Evolutionary conservation across 2,888 invertebrate genomes (phyloP).

Genomic region (Mystacides longicornis): DNA sequence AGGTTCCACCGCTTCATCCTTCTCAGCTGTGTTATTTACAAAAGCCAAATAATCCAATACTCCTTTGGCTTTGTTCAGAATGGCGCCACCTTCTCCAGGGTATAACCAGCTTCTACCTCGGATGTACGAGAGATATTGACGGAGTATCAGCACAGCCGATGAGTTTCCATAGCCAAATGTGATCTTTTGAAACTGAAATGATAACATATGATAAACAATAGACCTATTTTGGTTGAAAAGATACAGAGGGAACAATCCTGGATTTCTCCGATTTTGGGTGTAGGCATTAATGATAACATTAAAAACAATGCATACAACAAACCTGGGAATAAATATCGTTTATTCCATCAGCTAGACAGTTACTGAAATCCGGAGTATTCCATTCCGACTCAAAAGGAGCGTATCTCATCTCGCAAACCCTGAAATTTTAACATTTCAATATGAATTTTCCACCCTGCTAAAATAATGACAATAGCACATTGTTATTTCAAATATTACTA

Average conservation of each 20-base stretch:
- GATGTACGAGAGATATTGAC: constrained; percentile 49
- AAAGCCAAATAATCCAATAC: constrained; percentile 49
- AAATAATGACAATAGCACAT: no score
- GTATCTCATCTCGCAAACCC: constrained; percentile 45
- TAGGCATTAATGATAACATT: no score
- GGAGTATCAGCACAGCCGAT: constrained; percentile 49
- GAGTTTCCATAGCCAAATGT: constrained; percentile 58
- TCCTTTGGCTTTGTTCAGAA: constrained; percentile 50
- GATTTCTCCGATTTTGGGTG: no score
- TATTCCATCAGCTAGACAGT: constrained; percentile 60
- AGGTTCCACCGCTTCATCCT: constrained; percentile 47
- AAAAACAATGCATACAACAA: constrained; percentile 13
- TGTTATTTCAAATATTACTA: no score
- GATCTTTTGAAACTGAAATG: constrained; percentile 45
- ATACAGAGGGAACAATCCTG: no score
- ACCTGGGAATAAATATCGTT: constrained; percentile 58
- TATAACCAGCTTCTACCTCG: constrained; percentile 43
- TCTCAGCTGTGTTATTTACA: constrained; percentile 39
- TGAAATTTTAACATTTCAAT: no score
- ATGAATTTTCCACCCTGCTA: no score
- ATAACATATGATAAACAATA: no score
- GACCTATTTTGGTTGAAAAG: no score
- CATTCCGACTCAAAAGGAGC: constrained; percentile 59
- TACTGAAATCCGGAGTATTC: constrained; percentile 69
- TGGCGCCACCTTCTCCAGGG: constrained; percentile 60